Conservation (phyloP, 2,797 vertebrate genomes). For the Enteromius mattozi region DNA sequence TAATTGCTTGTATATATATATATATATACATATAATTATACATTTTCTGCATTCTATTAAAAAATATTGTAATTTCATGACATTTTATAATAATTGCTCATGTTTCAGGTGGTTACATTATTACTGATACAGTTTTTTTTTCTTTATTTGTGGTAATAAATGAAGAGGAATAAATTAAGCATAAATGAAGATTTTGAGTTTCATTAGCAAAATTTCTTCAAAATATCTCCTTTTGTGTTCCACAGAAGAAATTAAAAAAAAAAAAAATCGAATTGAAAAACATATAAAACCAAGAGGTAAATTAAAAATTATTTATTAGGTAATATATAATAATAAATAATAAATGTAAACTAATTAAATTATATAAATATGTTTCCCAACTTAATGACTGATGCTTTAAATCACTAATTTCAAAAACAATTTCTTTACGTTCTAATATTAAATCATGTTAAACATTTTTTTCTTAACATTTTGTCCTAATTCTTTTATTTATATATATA, state of each 20-base stretch:
- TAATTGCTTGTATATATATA: background rate
- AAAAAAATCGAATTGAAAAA: background rate
- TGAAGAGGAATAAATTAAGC: background rate
- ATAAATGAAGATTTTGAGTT: background rate
- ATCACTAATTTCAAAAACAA: background rate
- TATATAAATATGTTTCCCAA: background rate
- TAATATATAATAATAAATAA: background rate
- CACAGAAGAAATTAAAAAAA: background rate
- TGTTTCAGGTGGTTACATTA: background rate
- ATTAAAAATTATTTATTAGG: background rate
- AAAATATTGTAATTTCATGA: background rate
- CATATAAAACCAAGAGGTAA: background rate
- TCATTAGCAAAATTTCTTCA: background rate
- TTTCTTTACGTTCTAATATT: background rate
- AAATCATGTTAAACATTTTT: background rate
- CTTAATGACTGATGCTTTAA: background rate
- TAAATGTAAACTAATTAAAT: background rate
- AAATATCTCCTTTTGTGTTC: background rate
- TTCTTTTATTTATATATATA: too few species aligned
- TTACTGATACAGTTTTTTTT: background rate
- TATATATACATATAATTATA: too few species aligned
- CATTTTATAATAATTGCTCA: background rate
- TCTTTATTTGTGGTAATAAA: background rate
- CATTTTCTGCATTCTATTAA: too few species aligned
- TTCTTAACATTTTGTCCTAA: background rate